Evolutionary conservation across 2,888 invertebrate genomes (phyloP).

Genomic region (Heteromurus nitidus): DNA sequence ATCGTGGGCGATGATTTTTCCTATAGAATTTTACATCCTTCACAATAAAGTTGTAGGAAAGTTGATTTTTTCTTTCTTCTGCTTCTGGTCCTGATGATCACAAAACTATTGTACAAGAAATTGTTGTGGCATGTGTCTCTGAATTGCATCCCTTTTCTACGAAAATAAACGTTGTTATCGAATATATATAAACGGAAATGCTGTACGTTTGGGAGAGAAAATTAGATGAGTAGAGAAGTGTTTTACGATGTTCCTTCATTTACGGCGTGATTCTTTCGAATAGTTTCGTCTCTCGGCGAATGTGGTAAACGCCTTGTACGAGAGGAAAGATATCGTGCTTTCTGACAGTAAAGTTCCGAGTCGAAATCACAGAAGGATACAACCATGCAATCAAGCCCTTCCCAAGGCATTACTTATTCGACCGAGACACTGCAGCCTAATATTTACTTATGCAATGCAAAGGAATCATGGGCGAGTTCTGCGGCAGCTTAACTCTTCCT

Average conservation of each 20-base stretch:
- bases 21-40: too few relatives aligned
- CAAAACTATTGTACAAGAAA: not conserved
- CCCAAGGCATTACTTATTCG: too few relatives aligned
- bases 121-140: too few relatives aligned
- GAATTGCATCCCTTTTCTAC: too few relatives aligned
- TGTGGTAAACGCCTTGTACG: not conserved
- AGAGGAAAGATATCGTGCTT: slow-evolving; percentile 22
- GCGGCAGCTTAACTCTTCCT: not conserved
- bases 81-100: slow-evolving; percentile 37
- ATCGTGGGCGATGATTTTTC: too few relatives aligned
- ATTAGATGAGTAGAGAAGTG: not conserved
- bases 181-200: too few relatives aligned
- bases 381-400: too few relatives aligned
- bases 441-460: too few relatives aligned
- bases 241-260: not conserved
- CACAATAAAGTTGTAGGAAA: slow-evolving; percentile 2
- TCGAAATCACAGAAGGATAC: not conserved
- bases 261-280: not conserved
- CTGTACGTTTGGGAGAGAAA: not conserved
- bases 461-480: not conserved
- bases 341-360: slow-evolving; percentile 22
- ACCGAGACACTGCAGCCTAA: too few relatives aligned
- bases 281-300: too few relatives aligned
- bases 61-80: slow-evolving; percentile 12
- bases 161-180: too few relatives aligned